Base-by-base conservation (phyloP, 2,888 invertebrate genomes). In the Cryptus armator region DNA sequence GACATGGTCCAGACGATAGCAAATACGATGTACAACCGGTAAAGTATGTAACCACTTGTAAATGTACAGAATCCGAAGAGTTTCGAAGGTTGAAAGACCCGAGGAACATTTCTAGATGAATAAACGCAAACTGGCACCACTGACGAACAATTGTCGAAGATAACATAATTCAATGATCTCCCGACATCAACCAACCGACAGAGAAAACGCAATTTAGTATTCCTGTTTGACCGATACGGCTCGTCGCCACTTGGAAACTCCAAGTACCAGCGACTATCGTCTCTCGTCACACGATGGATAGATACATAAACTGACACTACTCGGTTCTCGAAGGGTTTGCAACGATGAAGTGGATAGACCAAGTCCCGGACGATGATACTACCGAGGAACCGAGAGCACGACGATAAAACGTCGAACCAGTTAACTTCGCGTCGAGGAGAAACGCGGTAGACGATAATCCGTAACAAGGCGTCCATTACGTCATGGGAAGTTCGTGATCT, bases 371-470 rank as follows among this genome's bases (percentile, higher is more conserved):
- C 14, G n/a, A 29, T 32, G 14, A 29, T 48, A n/a, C 59, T 29
- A 7, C 12, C 3, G 59, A 14, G 4, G 56, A 6, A 29, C 14
- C 14, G 59, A 3, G 59, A 29, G 7, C 59, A 29, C 14, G 59
- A 24, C 74, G 77, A 75, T 83, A 75, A 79, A 75, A 79, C 32
- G 75, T 75, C 64, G 53, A 70, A 66, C 44, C 48, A 48, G 83
- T 75, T 83, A 83, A 83, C 62, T 80, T 82, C 81, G 83, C 71
- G 83, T 82, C 66, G 81, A 75, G 85, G 77, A 85, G 86, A 68
- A 81, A 24, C 43, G 70, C 62, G 81, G 72, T 62, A 56, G 81
- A 86, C 78, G 75, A 78, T 70, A 67, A 87, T 83, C 86, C 85
- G 85, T 80, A 86, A 86, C 78, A 81, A 81, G 81, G 68, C 67